A percentile compares a stretch with the other conserved stretches of the same genome.
These are phyloP conservation scores for Pandemis cinnamomeana DNA, from an alignment of 2,888 invertebrate genomes.

Conservation along the genomic window DNA sequence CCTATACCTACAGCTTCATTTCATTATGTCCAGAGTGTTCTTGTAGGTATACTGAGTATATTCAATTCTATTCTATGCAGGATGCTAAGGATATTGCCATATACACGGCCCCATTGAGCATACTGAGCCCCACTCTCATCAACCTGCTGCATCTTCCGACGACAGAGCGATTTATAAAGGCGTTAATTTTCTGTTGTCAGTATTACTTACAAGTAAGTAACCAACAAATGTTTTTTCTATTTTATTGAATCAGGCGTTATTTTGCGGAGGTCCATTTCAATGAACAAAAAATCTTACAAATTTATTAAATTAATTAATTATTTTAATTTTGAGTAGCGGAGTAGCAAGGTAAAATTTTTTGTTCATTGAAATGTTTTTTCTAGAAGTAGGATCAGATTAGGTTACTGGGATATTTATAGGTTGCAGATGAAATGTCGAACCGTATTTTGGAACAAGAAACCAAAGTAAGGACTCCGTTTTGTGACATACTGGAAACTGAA, in stretches of 20 bases:
- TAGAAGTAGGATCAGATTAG: neutral
- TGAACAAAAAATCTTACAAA: no score
- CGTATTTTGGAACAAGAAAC: constrained; percentile 79
- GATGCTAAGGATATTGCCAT: constrained; percentile 82
- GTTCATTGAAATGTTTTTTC: no score
- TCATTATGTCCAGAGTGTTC: neutral
- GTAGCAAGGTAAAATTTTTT: no score
- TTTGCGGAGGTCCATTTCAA: no score
- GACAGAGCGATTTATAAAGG: constrained; percentile 86
- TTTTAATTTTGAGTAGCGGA: no score
- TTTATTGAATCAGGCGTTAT: no score
- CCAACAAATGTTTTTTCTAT: neutral
- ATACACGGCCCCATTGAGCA: constrained; percentile 79
- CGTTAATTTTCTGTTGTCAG: constrained; percentile 86
- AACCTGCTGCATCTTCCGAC: constrained; percentile 84
- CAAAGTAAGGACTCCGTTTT: constrained; percentile 82
- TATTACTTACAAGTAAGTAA: constrained; percentile 84
- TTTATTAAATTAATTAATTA: no score
- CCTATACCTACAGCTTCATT: neutral
- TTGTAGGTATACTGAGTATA: neutral
- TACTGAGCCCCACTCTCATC: constrained; percentile 85
- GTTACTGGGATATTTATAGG: constrained; percentile 60
- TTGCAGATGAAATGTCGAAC: constrained; percentile 82
- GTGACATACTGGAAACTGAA: constrained; percentile 74
- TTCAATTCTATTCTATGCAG: constrained; percentile 50